Evolutionary conservation across 2,888 invertebrate species (phyloP), one percentile per base, ranked within the genome.

Genomic region (Pinctada fucata): DNA sequence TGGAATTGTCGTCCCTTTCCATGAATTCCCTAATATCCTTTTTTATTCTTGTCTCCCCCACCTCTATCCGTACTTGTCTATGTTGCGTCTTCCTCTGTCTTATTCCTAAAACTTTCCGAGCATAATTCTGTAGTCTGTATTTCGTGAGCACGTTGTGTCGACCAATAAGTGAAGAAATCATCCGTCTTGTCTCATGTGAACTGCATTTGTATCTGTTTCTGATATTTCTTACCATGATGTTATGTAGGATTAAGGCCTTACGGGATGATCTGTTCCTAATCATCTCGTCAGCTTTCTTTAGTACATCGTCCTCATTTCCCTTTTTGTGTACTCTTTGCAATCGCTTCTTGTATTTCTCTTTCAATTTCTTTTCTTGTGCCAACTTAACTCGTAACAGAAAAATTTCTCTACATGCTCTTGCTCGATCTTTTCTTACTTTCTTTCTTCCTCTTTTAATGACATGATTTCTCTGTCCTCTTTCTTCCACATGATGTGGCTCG

Each of bases 1-100:
- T 75, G 4, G 75, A 76, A 16, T 78, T 76, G 68, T 84, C 84
- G 81, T 84, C 81, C 13, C 81, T 70, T 65, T 81, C 77, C 58
- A 77, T 74, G 58, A 79, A 81, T 45, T 69, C 45, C 75, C 50
- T 10, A 2, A 81, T 72, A 50, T 72, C 51, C 16, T 70, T 76
- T 64, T 76, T 72, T 51, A 73, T 69, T 52, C 63, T 70, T 13
- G 70, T n/a, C 47, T n/a, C 47, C 70, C 31, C 49, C 13, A 70
- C 50, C 49, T 70, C 50, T 50, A 10, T 49, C 10, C n/a, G 13
- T 13, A 13, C 49, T 13, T 48, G 45, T 70, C 10, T 47, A 10
- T 10, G 58, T 0, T 58, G 6, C 13, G 6, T 6, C 13, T 58
- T 70, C 70, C 10, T 70, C 13, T 70, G 70, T 70, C n/a, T 50